phyloP scores from a whole-genome alignment of 1,140 invertebrate genomes.

The Cotesia typhae region DNA sequence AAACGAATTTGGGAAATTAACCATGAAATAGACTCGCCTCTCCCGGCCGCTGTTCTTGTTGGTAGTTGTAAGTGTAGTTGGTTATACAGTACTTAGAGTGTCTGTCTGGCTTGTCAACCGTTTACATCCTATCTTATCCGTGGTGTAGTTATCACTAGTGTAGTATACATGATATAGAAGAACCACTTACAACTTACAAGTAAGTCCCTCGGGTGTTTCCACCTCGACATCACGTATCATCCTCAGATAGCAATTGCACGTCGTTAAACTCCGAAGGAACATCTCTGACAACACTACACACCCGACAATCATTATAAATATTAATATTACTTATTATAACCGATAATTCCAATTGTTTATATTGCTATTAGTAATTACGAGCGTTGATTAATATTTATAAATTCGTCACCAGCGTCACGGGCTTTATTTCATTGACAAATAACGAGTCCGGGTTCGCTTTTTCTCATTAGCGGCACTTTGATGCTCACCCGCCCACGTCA shows the following conservation, averaged over 20 bases:
- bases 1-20: slow-evolving; percentile 66
- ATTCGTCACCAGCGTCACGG: slow-evolving; percentile 33
- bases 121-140: slow-evolving; percentile 22
- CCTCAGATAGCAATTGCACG: no score
- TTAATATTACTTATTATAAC: no score
- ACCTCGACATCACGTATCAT: no score
- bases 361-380: neutral
- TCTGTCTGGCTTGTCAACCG: slow-evolving; percentile 46
- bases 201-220: neutral
- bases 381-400: slow-evolving; percentile 54
- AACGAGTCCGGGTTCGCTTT: slow-evolving; percentile 58
- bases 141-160: slow-evolving; percentile 29
- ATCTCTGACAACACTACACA: no score
- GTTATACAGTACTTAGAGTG: slow-evolving; percentile 45
- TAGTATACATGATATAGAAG: neutral
- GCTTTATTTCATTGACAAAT: slow-evolving; percentile 61
- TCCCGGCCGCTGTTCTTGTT: slow-evolving; percentile 36
- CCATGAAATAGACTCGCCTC: slow-evolving; percentile 66
- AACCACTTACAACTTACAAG: neutral
- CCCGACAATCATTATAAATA: no score
- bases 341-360: neutral
- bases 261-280: no score
- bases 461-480: slow-evolving; percentile 67
- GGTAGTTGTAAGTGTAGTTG: no score
- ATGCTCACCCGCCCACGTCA: slow-evolving; percentile 64